Conservation (phyloP, 1,140 invertebrate species). For the Parasteatoda tepidariorum region DNA sequence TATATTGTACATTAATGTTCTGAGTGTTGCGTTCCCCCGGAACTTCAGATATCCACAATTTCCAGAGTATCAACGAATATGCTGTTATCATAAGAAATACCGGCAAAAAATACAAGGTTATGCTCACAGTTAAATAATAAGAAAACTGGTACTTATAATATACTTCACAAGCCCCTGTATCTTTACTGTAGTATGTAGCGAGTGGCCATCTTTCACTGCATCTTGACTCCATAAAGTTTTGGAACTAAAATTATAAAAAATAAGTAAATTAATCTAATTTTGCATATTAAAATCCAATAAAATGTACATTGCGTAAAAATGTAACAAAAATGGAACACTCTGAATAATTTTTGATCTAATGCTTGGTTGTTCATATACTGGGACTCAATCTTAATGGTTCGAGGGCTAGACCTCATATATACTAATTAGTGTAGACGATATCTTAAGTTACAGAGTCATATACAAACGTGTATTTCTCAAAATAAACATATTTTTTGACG, state of each 20-base stretch:
- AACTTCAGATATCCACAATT: conserved; percentile 66
- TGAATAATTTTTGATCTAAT: too few species aligned
- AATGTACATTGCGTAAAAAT: neutral
- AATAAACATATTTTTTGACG: too few species aligned
- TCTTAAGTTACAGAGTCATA: too few species aligned
- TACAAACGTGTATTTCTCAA: too few species aligned
- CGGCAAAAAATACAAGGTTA: conserved; percentile 71
- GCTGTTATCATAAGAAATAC: conserved; percentile 70
- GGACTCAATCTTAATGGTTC: too few species aligned
- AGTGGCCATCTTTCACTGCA: conserved; percentile 64
- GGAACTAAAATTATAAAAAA: conserved; percentile 56
- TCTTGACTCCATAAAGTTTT: conserved; percentile 56
- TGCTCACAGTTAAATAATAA: conserved; percentile 70
- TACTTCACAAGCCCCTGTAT: conserved; percentile 21
- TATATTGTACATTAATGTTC: conserved; percentile 62
- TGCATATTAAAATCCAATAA: neutral
- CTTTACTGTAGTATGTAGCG: conserved; percentile 39
- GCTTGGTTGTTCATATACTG: too few species aligned
- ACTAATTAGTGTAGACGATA: too few species aligned
- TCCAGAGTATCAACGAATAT: conserved; percentile 70
- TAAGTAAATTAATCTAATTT: too few species aligned
- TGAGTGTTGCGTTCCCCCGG: conserved; percentile 65
- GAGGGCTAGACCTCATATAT: too few species aligned
- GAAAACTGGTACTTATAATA: conserved; percentile 61
- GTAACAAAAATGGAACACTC: neutral